Percentiles rank a stretch among this genome's conserved stretches.
Evolutionary conservation across 2,113 vertebrate species (phyloP).

Genomic region (Picathartes gymnocephalus): DNA sequence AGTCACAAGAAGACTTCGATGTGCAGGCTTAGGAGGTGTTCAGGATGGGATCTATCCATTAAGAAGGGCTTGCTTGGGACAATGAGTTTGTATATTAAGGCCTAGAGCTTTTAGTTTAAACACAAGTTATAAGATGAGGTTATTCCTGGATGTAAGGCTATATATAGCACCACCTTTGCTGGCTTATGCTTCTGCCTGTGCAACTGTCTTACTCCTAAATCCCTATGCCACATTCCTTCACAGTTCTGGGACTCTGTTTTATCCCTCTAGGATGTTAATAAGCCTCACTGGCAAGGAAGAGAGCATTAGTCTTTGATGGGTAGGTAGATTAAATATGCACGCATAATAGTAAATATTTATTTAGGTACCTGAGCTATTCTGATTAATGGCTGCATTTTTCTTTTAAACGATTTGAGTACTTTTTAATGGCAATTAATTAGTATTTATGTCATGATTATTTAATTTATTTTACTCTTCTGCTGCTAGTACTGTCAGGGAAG

Average conservation of each 20-base stretch:
- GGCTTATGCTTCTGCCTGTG: neutral
- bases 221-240: neutral
- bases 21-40: neutral
- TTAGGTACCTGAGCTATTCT: slow-evolving; percentile 65
- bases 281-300: slow-evolving; percentile 37
- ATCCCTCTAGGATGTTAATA: slow-evolving; percentile 43
- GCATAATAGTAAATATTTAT: slow-evolving; percentile 63
- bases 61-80: neutral
- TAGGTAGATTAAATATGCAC: slow-evolving; percentile 63
- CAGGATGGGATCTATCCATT: neutral
- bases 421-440: slow-evolving; percentile 68
- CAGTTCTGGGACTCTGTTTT: neutral
- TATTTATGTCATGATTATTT: slow-evolving; percentile 61
- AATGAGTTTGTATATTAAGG: neutral
- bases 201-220: neutral
- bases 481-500: slow-evolving; percentile 6
- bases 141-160: neutral
- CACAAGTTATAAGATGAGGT: neutral
- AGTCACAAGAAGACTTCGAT: neutral
- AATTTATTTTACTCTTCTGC: slow-evolving; percentile 60
- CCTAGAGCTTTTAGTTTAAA: slow-evolving; percentile 26
- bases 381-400: slow-evolving; percentile 66
- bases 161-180: slow-evolving; percentile 2
- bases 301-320: slow-evolving; percentile 52
- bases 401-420: slow-evolving; percentile 62